Evolutionary conservation across 2,888 invertebrate species (phyloP), one percentile per base, ranked within the genome.

Genomic region (Chesias legatella): DNA sequence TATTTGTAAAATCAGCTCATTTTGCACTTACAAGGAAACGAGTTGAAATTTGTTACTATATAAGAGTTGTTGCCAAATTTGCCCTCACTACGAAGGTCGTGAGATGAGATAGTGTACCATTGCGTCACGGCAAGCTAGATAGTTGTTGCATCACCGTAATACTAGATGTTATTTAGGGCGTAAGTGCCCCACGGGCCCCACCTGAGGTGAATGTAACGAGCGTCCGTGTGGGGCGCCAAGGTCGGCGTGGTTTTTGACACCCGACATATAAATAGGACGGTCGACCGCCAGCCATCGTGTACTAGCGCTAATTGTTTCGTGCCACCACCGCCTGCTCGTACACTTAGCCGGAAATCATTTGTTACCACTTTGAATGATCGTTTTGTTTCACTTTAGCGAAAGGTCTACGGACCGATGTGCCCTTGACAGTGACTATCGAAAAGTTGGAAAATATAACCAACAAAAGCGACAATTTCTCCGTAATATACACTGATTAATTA

Each of bases 181-280:
- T 50, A 54, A 58, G 53, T 48, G 60, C 76, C 78, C 72, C 69
- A 59, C 73, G 76, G 82, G 82, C 83, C 84, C 73, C 81, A 79
- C 77, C 79, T 76, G 82, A 86, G 86, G 86, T 86, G 85, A 86
- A 86, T 67, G 86, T 78, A 81, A 77, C 59, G 54, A 47, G 64
- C 73, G 81, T 65, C 79, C 83, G 82, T 74, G 84, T 75, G 84
- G 83, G 84, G 84, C 83, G 77, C 63, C 86, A 88, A 88, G 86
- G 86, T 84, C 86, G 74, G 67, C 58, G 68, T 70, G 74, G 86
- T 83, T 86, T 86, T 88, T 88, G 85, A 86, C 85, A 85, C 84
- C 48, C 45, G 73, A 70, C 73, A 78, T 77, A 82, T 82, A 80
- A 3, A 17, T 82, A 83, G 77, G 73, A 62, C 71, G 71, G 61